A percentile compares a stretch with the other conserved stretches of the same genome.
Evolutionary conservation across 2,888 invertebrate species (phyloP).

Genomic region (Amblyjoppa fuscipennis): DNA sequence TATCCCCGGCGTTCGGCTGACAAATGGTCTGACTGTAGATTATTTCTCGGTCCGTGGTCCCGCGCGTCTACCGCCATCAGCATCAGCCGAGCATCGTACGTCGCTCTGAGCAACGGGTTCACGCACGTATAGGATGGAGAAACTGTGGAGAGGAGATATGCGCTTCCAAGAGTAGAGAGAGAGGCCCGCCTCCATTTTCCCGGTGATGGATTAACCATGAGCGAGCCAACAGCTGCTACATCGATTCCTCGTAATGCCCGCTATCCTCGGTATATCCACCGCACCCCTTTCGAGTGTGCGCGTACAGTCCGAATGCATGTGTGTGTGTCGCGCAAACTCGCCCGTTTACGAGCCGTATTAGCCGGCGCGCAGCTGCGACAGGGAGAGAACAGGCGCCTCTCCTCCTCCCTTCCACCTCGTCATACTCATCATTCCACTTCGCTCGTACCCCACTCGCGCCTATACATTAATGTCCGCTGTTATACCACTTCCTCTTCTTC

Average conservation of each 20-base stretch:
- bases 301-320: neutral
- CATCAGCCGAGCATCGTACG: constrained; percentile 37
- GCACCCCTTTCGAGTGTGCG: constrained; percentile 19
- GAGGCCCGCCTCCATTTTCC: constrained; percentile 48
- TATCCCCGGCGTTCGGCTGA: constrained; percentile 38
- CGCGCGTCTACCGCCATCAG: constrained; percentile 22
- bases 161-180: constrained; percentile 36
- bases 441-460: constrained; percentile 6
- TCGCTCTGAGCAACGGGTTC: constrained; percentile 24
- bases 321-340: constrained; percentile 24
- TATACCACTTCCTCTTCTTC: constrained; percentile 25
- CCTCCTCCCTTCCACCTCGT: constrained; percentile 39
- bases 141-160: constrained; percentile 19
- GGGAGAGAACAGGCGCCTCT: constrained; percentile 37
- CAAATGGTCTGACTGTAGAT: constrained; percentile 51
- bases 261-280: constrained; percentile 16
- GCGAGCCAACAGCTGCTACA: constrained; percentile 69
- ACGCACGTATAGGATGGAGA: constrained; percentile 6
- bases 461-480: constrained; percentile 39
- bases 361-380: constrained; percentile 38
- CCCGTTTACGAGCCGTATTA: constrained; percentile 52
- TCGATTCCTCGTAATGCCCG: constrained; percentile 65
- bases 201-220: constrained; percentile 67
- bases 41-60: constrained; percentile 58
- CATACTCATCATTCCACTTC: constrained; percentile 44